Base-by-base conservation (phyloP, 1,140 invertebrate genomes). In the Ericerus pela region DNA sequence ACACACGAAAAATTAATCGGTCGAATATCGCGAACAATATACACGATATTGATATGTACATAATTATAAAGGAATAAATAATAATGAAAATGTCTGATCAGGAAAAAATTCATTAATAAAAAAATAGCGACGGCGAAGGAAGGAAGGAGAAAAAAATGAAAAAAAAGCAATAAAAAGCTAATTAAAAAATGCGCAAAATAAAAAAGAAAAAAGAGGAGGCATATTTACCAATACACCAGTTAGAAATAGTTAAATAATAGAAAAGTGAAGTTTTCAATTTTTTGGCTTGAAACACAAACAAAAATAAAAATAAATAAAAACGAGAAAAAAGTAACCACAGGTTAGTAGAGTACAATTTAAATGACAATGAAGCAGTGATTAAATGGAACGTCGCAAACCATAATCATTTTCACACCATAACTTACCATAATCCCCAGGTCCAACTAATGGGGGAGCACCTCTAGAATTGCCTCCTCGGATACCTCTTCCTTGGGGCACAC, bases 391-490 rank as follows among this genome's bases (percentile, higher is more conserved):
- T 14, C 41, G 41, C 22, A 47, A 47, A 33, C 30, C 30, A 33
- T 10, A 33, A 47, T 47, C 41, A 24, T 8, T 8, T 12, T 2
- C 41, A 47, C 20, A 24, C 41, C 41, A 47, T 18, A 47, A 47
- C 41, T 47, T 47, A 47, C 41, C 41, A 47, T 47, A 47, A 22
- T 47, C 41, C 2, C 41, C 41, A 8, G 16, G 41, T 47, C 41
- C 41, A 24, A 47, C 41, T 3, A 47, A 10, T 4, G 41, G 41
- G 12, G 41, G 41, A 5, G 41, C 41, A 24, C 16, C 20, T 24
- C 41, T 18, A 3, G 41, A 10, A 24, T 47, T 47, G 2, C 12
- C 41, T 47, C 41, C 41, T 12, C 41, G 41, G 8, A 47, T 22
- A 22, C 41, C 41, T 47, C 41, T 20, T 47, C 41, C 41, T 4